phyloP scores from a whole-genome alignment of 2,113 vertebrate species.

The Pedetes capensis region DNA sequence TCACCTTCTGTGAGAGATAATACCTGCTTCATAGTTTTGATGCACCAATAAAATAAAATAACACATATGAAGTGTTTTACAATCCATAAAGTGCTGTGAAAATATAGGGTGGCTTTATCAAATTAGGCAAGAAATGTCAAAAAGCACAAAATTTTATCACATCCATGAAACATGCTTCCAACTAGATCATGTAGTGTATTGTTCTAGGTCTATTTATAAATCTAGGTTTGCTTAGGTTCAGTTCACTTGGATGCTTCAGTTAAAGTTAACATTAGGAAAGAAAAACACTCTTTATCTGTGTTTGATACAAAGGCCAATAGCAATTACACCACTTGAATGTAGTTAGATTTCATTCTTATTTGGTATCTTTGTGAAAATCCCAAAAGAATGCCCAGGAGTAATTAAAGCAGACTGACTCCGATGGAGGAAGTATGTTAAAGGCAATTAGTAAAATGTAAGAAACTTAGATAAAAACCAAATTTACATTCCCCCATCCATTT shows the following conservation, averaged over 20 bases:
- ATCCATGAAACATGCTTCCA: constrained; percentile 3
- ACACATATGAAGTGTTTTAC: constrained; percentile 32
- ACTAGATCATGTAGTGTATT: constrained; percentile 17
- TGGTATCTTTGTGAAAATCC: constrained; percentile 71
- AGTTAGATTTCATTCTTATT: constrained; percentile 77
- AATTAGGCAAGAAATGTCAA: constrained; percentile 48
- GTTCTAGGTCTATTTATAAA: constrained; percentile 23
- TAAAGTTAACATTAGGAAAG: constrained; percentile 49
- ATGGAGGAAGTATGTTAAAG: constrained; percentile 73
- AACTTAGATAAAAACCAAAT: constrained; percentile 79
- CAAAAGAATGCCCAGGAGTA: constrained; percentile 77
- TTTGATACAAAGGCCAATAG: constrained; percentile 59
- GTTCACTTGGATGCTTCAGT: constrained; percentile 49
- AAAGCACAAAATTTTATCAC: constrained; percentile 37
- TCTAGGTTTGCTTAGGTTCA: constrained; percentile 30
- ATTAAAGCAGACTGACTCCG: constrained; percentile 75
- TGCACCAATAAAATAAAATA: constrained; percentile 42
- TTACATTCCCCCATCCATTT: constrained; percentile 29
- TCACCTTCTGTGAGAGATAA: constrained; percentile 27
- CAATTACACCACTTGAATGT: constrained; percentile 67
- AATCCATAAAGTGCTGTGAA: constrained; percentile 15
- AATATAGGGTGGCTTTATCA: constrained; percentile 21
- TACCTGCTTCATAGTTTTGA: constrained; percentile 16
- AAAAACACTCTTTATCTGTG: neutral
- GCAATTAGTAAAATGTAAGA: constrained; percentile 83